phyloP scores from a whole-genome alignment of 2,113 vertebrate genomes.

The Oreotrochilus melanogaster region DNA sequence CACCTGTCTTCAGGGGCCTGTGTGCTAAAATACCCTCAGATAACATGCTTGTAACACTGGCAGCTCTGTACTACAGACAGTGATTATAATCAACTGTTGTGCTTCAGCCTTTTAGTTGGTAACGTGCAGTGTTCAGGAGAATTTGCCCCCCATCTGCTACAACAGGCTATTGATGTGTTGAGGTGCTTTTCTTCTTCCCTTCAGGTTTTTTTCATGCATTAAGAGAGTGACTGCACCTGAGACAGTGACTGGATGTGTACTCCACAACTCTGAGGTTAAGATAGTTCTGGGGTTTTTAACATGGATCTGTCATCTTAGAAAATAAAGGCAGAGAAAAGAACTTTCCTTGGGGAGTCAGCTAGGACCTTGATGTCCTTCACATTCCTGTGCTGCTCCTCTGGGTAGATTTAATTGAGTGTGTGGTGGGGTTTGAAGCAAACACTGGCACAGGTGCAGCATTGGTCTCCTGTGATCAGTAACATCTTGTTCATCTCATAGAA shows the following conservation, averaged over 20 bases:
- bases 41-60: neutral
- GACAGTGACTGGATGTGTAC: neutral
- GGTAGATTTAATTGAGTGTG: neutral
- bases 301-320: neutral
- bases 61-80: neutral
- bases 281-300: neutral
- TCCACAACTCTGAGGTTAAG: neutral
- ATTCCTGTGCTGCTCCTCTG: neutral
- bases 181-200: neutral
- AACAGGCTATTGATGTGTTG: neutral
- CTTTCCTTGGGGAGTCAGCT: neutral
- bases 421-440: neutral
- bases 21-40: neutral
- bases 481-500: constrained; percentile 1
- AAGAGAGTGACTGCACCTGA: neutral
- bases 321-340: neutral
- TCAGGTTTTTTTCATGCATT: neutral
- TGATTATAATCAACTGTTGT: neutral
- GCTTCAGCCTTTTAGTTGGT: neutral
- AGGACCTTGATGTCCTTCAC: neutral
- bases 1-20: neutral
- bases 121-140: neutral
- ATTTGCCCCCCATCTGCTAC: neutral
- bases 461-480: neutral
- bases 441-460: neutral